These are phyloP conservation scores for Danaus melanippus DNA, from an alignment of 1,140 invertebrate genomes.

Conservation along the genomic window DNA sequence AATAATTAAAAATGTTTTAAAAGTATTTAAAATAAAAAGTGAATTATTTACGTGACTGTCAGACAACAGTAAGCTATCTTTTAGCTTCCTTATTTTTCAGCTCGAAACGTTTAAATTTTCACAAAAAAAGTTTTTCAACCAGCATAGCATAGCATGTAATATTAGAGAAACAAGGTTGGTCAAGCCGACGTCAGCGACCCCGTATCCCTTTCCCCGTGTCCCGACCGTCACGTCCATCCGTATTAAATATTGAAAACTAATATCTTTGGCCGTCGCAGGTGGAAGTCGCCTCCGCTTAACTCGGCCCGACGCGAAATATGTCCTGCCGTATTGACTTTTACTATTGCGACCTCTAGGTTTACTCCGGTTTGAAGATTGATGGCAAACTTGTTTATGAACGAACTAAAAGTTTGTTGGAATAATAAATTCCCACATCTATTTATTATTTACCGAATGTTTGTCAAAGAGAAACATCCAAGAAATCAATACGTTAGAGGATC, in stretches of 20 bases:
- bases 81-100: too few species aligned
- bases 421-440: conserved; percentile 1
- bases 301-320: conserved; percentile 17
- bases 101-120: too few species aligned
- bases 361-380: conserved; percentile 21
- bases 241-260: conserved; percentile 28
- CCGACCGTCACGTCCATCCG: conserved; percentile 7
- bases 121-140: too few species aligned
- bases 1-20: too few species aligned
- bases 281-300: conserved; percentile 15
- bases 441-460: background rate
- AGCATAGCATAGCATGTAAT: too few species aligned
- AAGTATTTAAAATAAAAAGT: too few species aligned
- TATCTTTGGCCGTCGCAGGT: conserved; percentile 30
- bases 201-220: background rate
- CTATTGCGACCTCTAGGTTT: conserved; percentile 19
- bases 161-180: too few species aligned
- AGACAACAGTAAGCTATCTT: too few species aligned
- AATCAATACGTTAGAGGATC: too few species aligned
- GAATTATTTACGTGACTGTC: too few species aligned
- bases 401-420: conserved; percentile 5
- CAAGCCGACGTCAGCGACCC: too few species aligned
- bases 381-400: conserved; percentile 11
- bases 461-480: background rate
- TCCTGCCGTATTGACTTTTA: conserved; percentile 26